phyloP scores from a whole-genome alignment of 2,888 invertebrate genomes.

The Sipunculus nudus region DNA sequence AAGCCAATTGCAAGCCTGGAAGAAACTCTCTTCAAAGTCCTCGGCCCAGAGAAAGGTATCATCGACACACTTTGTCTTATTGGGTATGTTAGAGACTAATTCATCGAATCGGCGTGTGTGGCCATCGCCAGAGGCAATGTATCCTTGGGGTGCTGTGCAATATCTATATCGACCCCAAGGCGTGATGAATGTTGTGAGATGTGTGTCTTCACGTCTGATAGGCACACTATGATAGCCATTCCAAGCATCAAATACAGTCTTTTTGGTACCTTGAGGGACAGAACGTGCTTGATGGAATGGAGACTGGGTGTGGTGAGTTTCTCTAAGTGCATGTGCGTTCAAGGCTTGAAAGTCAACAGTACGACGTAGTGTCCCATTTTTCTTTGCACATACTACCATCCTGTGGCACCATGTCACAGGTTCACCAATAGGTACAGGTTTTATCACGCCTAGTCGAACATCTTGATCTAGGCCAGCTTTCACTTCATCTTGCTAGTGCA shows the following conservation, averaged over 20 bases:
- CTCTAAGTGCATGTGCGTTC: conserved; percentile 37
- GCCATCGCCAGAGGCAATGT: conserved; percentile 25
- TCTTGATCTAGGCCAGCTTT: conserved; percentile 26
- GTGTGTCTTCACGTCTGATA: conserved; percentile 3
- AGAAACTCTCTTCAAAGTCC: conserved; percentile 37
- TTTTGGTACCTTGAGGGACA: conserved; percentile 36
- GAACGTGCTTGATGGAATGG: conserved; percentile 42
- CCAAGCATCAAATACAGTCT: conserved; percentile 40
- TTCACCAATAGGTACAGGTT: conserved; percentile 22
- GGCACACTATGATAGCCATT: conserved; percentile 25
- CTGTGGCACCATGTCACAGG: conserved; percentile 26
- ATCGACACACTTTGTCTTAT: conserved; percentile 47
- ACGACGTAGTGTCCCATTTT: conserved; percentile 40
- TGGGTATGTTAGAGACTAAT: conserved; percentile 42
- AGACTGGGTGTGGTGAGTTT: conserved; percentile 41
- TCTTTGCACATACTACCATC: conserved; percentile 29
- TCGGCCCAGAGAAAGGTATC: conserved; percentile 38
- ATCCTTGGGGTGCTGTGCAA: conserved; percentile 30
- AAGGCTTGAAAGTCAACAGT: conserved; percentile 47
- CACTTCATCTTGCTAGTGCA: conserved; percentile 31
- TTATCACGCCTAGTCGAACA: conserved; percentile 27
- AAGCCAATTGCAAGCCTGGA: conserved; percentile 38
- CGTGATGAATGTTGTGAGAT: conserved; percentile 36
- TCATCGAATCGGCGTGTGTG: conserved; percentile 33
- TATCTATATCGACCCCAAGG: conserved; percentile 41